phyloP scores from a whole-genome alignment of 2,113 vertebrate genomes.

The Syrrhaptes paradoxus region DNA sequence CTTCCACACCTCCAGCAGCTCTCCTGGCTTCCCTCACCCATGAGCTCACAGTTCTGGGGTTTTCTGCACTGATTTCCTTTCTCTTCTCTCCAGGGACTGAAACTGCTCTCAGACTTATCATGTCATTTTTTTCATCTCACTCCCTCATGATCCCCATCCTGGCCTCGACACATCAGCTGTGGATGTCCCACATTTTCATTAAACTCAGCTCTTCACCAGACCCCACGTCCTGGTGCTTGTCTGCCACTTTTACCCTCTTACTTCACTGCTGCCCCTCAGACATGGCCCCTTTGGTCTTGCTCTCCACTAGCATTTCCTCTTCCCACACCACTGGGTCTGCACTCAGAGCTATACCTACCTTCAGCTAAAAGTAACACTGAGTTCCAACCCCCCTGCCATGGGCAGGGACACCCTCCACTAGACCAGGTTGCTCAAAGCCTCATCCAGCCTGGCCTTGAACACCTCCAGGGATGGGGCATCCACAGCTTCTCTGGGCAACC shows the following conservation, averaged over 20 bases:
- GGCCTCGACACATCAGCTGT: accelerated
- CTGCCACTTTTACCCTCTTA: not conserved
- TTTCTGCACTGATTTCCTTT: not conserved
- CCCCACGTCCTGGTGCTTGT: not conserved
- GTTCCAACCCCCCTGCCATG: too few relatives aligned
- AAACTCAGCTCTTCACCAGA: not conserved
- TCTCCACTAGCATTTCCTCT: not conserved
- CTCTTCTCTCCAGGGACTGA: not conserved
- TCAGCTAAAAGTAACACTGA: not conserved
- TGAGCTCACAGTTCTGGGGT: not conserved
- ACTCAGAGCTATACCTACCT: not conserved
- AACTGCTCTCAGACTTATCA: not conserved
- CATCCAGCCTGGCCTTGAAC: too few relatives aligned
- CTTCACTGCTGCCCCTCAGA: not conserved
- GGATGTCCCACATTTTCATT: not conserved
- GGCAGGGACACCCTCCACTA: too few relatives aligned
- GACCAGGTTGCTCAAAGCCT: too few relatives aligned
- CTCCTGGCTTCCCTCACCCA: not conserved
- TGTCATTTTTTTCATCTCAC: not conserved
- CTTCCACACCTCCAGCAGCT: not conserved
- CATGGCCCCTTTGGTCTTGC: not conserved
- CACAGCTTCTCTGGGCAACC: too few relatives aligned
- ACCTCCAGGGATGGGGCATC: too few relatives aligned
- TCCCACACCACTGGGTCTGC: accelerated
- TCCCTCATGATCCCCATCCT: not conserved